Conservation (phyloP, 30 jellyfish, hydroid and myxozoan genomes). For the Turritopsis dohrnii region DNA sequence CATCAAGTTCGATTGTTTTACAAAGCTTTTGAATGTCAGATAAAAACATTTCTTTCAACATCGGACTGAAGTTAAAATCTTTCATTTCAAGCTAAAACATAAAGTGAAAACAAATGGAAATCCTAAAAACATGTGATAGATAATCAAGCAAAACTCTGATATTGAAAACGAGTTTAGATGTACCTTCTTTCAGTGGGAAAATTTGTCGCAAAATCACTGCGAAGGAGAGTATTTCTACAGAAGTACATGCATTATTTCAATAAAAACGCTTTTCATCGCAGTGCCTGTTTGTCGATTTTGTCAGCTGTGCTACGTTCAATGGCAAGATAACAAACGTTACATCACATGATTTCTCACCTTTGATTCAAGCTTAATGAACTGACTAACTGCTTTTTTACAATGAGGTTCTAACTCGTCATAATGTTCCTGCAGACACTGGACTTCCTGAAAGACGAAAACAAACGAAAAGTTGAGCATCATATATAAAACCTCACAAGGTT, state of each 20-base stretch:
- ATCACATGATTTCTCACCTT: constrained; percentile 60
- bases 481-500: neutral
- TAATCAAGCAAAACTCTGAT: too few relatives aligned
- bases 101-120: constrained; percentile 64
- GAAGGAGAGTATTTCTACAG: too few relatives aligned
- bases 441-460: constrained; percentile 78
- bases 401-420: constrained; percentile 40
- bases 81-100: constrained; percentile 89
- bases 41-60: constrained; percentile 58
- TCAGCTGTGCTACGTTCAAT: too few relatives aligned
- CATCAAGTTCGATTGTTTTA: neutral
- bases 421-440: constrained; percentile 67
- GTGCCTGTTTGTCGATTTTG: too few relatives aligned
- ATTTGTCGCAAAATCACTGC: too few relatives aligned
- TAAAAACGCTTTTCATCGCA: too few relatives aligned
- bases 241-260: too few relatives aligned
- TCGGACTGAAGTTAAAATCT: constrained; percentile 67
- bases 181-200: neutral
- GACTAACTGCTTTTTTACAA: constrained; percentile 71
- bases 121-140: too few relatives aligned
- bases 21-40: constrained; percentile 61
- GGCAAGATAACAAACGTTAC: too few relatives aligned
- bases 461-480: too few relatives aligned
- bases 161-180: neutral
- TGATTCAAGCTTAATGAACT: constrained; percentile 79